These are phyloP conservation scores for Hippoglossus hippoglossus DNA, from an alignment of 2,797 vertebrate genomes.

Conservation along the genomic window DNA sequence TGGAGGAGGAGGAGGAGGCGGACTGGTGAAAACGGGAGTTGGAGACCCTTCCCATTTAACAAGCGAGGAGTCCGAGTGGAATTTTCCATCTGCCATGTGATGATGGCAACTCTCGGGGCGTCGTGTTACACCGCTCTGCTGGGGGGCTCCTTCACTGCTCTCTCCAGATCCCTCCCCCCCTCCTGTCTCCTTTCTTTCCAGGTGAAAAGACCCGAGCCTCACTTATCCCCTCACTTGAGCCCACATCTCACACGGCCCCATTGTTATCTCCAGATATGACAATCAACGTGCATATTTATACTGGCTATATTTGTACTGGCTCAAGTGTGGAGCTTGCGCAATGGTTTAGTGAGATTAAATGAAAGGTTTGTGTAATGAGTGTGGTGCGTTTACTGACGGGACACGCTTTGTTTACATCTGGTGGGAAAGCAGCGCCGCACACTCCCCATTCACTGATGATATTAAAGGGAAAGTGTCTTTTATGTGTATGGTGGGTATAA, in stretches of 20 bases:
- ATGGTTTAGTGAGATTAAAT: not conserved
- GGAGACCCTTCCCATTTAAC: conserved; percentile 83
- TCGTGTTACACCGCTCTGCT: conserved; percentile 79
- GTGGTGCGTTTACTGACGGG: conserved; percentile 4
- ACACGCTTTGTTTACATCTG: conserved; percentile 60
- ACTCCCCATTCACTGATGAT: not conserved
- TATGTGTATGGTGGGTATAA: no score
- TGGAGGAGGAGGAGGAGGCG: conserved; percentile 61
- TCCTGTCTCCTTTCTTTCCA: not conserved
- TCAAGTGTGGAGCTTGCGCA: not conserved
- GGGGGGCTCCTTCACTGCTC: conserved; percentile 43
- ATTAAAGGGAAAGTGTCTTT: conserved; percentile 40
- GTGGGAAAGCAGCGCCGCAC: not conserved
- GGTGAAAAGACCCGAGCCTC: not conserved
- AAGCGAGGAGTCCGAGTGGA: conserved; percentile 80
- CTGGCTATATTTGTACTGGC: not conserved
- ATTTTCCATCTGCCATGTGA: conserved; percentile 89
- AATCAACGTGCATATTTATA: not conserved
- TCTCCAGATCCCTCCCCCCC: no score
- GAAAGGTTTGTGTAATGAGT: conserved; percentile 23
- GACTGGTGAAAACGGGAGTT: conserved; percentile 55
- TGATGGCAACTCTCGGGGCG: conserved; percentile 76
- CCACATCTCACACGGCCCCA: no score
- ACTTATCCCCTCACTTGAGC: no score
- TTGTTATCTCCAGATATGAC: not conserved